phyloP scores from a whole-genome alignment of 2,888 invertebrate species.

The Nymphalis c-album region DNA sequence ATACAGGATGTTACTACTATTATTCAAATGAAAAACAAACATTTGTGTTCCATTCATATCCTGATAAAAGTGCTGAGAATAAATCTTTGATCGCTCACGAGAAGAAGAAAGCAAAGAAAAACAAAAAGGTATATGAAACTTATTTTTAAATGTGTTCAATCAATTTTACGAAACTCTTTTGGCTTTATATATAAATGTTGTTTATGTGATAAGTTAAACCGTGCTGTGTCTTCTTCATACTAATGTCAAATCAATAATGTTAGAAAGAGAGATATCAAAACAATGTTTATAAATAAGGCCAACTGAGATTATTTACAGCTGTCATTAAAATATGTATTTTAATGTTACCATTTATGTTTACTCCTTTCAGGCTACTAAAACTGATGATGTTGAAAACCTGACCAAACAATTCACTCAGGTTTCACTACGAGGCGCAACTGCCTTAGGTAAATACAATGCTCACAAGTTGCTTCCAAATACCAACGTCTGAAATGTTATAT shows the following conservation, averaged over 20 bases:
- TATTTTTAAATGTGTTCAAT: not conserved
- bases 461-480: constrained; percentile 62
- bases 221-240: no score
- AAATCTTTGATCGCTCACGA: constrained; percentile 55
- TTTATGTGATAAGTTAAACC: not conserved
- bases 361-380: constrained; percentile 63
- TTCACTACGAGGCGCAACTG: constrained; percentile 71
- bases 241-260: no score
- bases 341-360: constrained; percentile 14
- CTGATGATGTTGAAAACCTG: constrained; percentile 71
- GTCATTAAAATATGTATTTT: not conserved
- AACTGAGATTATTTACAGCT: no score
- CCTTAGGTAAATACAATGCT: constrained; percentile 78
- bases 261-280: no score
- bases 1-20: constrained; percentile 90
- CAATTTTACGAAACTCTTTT: not conserved
- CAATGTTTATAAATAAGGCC: no score
- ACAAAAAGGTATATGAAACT: constrained; percentile 51
- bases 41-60: constrained; percentile 91
- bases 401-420: constrained; percentile 77
- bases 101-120: constrained; percentile 66
- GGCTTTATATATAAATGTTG: not conserved
- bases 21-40: constrained; percentile 88
- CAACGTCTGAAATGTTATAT: constrained; percentile 70
- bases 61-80: constrained; percentile 71